These are phyloP conservation scores for Eledone cirrhosa DNA, from an alignment of 2,888 invertebrate genomes.

Conservation along the genomic window DNA sequence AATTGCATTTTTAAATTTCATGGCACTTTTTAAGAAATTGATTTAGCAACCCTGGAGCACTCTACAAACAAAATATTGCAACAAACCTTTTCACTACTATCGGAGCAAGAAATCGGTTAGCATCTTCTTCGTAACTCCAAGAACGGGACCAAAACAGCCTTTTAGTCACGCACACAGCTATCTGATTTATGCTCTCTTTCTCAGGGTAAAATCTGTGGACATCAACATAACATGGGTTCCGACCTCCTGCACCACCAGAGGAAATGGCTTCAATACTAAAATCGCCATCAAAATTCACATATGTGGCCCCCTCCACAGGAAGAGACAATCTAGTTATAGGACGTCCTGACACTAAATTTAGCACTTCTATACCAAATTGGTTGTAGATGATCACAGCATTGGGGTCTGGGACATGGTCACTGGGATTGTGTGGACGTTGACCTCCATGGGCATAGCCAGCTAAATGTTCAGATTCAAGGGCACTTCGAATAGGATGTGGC, in stretches of 20 bases:
- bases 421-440: conserved; percentile 55
- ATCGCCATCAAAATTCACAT: conserved; percentile 53
- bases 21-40: too few relatives aligned
- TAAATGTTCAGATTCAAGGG: conserved; percentile 41
- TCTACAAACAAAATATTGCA: neutral
- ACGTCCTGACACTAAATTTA: conserved; percentile 56
- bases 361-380: conserved; percentile 57
- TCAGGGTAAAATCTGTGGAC: conserved; percentile 51
- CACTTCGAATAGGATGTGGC: conserved; percentile 30
- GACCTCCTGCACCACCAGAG: conserved; percentile 50
- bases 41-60: too few relatives aligned
- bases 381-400: conserved; percentile 57
- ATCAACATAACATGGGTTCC: conserved; percentile 53
- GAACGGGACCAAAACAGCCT: conserved; percentile 53
- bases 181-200: conserved; percentile 53
- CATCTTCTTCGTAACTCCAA: conserved; percentile 56
- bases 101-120: conserved; percentile 55
- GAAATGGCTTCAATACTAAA: conserved; percentile 49
- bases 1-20: too few relatives aligned
- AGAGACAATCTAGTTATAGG: conserved; percentile 54
- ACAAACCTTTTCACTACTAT: conserved; percentile 57
- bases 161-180: conserved; percentile 54
- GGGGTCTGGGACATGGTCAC: conserved; percentile 57
- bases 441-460: conserved; percentile 60
- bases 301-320: conserved; percentile 47